These are phyloP conservation scores for Squalus acanthias DNA, from an alignment of 2,797 vertebrate genomes.

Conservation along the genomic window DNA sequence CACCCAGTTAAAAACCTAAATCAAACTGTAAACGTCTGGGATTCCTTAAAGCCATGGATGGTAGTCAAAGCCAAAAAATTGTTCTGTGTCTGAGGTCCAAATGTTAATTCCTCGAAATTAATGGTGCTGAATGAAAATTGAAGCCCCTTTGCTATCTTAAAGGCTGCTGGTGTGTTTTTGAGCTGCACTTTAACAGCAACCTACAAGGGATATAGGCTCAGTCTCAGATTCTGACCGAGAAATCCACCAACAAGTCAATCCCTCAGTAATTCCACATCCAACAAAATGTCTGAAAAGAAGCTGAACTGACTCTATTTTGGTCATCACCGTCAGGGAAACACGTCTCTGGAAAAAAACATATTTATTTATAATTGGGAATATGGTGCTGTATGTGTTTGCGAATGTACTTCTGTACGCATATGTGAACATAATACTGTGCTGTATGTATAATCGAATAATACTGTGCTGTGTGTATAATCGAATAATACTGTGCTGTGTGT, in stretches of 20 bases:
- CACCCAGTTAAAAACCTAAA: neutral
- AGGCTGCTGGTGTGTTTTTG: neutral
- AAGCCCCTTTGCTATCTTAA: neutral
- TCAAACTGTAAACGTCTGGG: neutral
- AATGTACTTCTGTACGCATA: neutral
- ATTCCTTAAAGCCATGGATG: neutral
- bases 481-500: no score
- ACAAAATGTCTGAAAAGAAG: neutral
- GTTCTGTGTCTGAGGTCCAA: neutral
- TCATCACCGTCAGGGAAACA: neutral
- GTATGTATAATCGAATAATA: neutral
- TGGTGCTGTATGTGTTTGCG: neutral
- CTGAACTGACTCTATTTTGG: neutral
- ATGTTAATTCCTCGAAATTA: neutral
- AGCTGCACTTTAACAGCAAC: neutral
- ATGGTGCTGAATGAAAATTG: neutral
- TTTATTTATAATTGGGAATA: neutral
- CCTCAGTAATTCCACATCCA: neutral
- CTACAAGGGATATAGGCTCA: neutral
- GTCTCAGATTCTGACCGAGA: neutral
- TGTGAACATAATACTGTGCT: neutral
- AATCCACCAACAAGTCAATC: neutral
- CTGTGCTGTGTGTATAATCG: no score
- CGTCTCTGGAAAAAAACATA: neutral
- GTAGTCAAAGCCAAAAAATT: neutral